Percentiles rank a stretch among this genome's conserved stretches.
These are phyloP conservation scores for Caerostris extrusa DNA, from an alignment of 1,140 invertebrate genomes.

Conservation along the genomic window DNA sequence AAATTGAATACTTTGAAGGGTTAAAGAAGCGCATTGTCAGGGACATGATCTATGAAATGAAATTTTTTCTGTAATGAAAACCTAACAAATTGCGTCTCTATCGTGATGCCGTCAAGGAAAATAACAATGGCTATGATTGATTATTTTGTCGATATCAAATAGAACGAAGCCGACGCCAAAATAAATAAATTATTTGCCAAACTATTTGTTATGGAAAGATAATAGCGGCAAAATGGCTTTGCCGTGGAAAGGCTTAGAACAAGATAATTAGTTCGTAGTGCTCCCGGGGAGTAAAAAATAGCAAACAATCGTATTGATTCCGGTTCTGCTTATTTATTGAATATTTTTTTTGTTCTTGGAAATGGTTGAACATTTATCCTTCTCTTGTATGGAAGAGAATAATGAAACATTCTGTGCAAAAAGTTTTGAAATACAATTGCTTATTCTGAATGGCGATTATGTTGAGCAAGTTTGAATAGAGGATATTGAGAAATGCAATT, in stretches of 20 bases:
- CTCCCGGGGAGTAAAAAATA: background rate
- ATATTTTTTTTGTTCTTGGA: background rate
- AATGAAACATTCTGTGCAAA: background rate
- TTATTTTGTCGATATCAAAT: slow-evolving; percentile 5
- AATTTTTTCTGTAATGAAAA: background rate
- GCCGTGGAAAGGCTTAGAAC: background rate
- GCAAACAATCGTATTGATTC: slow-evolving; percentile 4
- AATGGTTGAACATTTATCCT: background rate
- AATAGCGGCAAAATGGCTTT: background rate
- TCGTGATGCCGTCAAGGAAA: background rate
- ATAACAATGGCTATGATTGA: background rate
- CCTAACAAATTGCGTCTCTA: background rate
- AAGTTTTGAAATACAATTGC: background rate
- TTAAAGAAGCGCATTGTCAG: background rate
- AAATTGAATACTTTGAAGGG: too few species aligned
- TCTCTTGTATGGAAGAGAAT: background rate
- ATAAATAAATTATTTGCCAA: background rate
- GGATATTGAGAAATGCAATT: too few species aligned
- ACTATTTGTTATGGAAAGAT: background rate
- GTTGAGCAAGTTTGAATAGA: too few species aligned
- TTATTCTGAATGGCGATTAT: too few species aligned
- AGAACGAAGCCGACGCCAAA: background rate
- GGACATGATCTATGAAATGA: background rate
- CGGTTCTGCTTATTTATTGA: background rate
- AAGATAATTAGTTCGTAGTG: background rate